Base-by-base conservation (phyloP, 2,888 invertebrate species). In the Camponotus fellah region DNA sequence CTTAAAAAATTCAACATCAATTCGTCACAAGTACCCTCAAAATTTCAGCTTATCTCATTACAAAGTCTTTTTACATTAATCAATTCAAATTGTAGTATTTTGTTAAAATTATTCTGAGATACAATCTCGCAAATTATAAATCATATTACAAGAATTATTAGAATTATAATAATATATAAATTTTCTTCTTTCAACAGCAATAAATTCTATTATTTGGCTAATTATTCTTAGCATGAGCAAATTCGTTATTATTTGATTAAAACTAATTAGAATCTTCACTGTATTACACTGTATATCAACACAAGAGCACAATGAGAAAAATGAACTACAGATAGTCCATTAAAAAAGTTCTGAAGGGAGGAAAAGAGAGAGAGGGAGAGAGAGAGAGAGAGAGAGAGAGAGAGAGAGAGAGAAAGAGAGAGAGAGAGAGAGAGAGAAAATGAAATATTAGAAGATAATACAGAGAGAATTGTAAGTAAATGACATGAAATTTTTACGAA, bases 401-500 rank as follows among this genome's bases (percentile, higher is more conserved):
- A 72, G 9, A 17, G n/a, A n/a, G n/a, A n/a, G n/a, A n/a, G n/a
- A n/a, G n/a, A n/a, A n/a, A n/a, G n/a, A n/a, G n/a, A n/a, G 21
- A 5, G 17, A 72, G 9, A 17, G 49, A 71, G n/a, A 56, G n/a
- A 56, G 8, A 17, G 75, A 53, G 21, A 74, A 62, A 85, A 80
- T 49, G 26, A 71, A 60, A 71, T 60, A 80, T 9, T 34, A 46
- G 37, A 77, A 56, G 56, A 72, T 60, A 71, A 79, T 79, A 56
- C 56, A 58, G 43, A 21, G 71, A 79, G 17, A n/a, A 53, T 8
- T 53, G 69, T 69, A 53, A 68, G 80, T 21, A 81, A 72, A 80
- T 43, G 71, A 71, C 43, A 82, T 6, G 49, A 82, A 82, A 69
- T 80, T 77, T 82, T 66, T 56, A 46, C 64, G 65, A 69, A 65